Evolutionary conservation across 2,888 invertebrate species (phyloP), one percentile per base, ranked within the genome.

Genomic region (Ormyrus rosae): DNA sequence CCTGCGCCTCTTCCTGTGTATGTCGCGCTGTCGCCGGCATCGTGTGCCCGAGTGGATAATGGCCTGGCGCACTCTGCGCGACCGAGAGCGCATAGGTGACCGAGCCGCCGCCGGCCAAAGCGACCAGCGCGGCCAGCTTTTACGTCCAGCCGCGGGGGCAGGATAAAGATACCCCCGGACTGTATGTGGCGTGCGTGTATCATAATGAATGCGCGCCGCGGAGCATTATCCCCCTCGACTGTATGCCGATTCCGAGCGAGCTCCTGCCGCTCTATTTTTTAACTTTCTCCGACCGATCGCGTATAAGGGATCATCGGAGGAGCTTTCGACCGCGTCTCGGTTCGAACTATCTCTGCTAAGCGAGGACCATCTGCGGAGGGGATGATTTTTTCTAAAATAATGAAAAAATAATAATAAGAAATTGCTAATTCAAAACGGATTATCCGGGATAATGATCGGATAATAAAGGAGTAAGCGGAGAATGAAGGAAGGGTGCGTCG

Each of bases 41-140:
- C 83, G 86, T 84, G 84, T 83, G 83, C 85, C 86, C 86, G 86
- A 86, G 86, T 87, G 87, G 87, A 89, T 89, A 89, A 88, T 88
- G 86, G 86, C 77, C 51, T 58, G 80, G 71, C 65, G 74, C 70
- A 69, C 72, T 72, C 72, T 6, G 74, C 63, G 10, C 48, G 34
- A 60, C 13, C 58, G 48, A 46, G 69, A 48, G 50, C 48, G 48
- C 60, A 71, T 75, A 75, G 75, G 75, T 75, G 64, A 75, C 53
- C 19, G 34, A n/a, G 65, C 10, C 10, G 45, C 60, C 9, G 19
- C 9, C 61, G 9, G 45, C 10, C 6, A 11, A 19, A 19, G 19
- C 19, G 19, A 19, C 19, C 13, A 13, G n/a, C 9, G 64, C 64
- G 64, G n/a, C 6, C n/a, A 6, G 8, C 11, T 9, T 6, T 3